phyloP scores from a whole-genome alignment of 2,888 invertebrate genomes.

The Epinotia demarniana region DNA sequence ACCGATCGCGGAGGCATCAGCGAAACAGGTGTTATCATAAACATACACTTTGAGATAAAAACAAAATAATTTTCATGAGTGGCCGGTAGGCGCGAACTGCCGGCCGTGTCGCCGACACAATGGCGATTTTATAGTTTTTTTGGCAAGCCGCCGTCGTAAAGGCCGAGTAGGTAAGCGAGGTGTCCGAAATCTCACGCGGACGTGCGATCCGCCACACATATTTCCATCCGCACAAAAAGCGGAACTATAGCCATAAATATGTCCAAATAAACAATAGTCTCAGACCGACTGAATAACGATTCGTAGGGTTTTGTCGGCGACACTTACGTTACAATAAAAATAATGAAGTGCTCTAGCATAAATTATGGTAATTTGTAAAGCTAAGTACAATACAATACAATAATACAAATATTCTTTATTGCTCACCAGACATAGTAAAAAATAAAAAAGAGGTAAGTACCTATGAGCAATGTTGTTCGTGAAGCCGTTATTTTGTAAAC shows the following conservation, averaged over 20 bases:
- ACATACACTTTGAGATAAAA: constrained; percentile 84
- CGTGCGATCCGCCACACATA: constrained; percentile 86
- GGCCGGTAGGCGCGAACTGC: constrained; percentile 83
- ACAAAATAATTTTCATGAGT: constrained; percentile 85
- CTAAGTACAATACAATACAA: no score
- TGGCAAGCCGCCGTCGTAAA: constrained; percentile 76
- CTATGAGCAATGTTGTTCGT: background rate
- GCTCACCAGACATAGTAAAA: no score
- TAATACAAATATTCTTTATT: no score
- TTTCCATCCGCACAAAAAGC: constrained; percentile 84
- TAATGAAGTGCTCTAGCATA: constrained; percentile 8
- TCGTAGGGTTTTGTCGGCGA: constrained; percentile 68
- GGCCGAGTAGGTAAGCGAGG: constrained; percentile 84
- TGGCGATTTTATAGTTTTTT: constrained; percentile 82
- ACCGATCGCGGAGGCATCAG: constrained; percentile 83
- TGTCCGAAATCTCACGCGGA: constrained; percentile 85
- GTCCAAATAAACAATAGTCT: constrained; percentile 84
- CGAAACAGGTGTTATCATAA: constrained; percentile 85
- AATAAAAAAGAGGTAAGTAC: no score
- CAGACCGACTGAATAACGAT: constrained; percentile 71
- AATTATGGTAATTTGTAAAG: background rate
- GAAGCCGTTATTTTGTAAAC: background rate
- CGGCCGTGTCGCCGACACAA: constrained; percentile 83
- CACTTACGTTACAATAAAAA: constrained; percentile 48
- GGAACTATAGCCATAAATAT: constrained; percentile 86